Evolutionary conservation across 2,888 invertebrate species (phyloP).

Genomic region (Tineola bisselliella): DNA sequence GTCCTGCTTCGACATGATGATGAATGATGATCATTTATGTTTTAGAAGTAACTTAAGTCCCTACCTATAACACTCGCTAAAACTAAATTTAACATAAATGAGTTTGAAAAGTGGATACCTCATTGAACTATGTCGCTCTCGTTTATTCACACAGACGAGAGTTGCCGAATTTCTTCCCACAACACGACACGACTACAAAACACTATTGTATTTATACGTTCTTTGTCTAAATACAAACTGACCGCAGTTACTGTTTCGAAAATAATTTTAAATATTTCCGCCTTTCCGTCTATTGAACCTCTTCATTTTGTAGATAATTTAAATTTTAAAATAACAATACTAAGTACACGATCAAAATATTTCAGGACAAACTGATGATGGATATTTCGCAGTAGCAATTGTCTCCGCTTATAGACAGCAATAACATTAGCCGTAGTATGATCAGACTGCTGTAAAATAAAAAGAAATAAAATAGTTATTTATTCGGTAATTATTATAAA

Average conservation of each 20-base stretch:
- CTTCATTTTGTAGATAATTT: neutral
- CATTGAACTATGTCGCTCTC: slow-evolving; percentile 11
- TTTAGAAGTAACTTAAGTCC: too few relatives aligned
- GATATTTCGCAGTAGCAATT: too few relatives aligned
- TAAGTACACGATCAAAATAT: neutral
- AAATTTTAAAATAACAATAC: too few relatives aligned
- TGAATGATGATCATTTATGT: too few relatives aligned
- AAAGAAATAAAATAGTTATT: too few relatives aligned
- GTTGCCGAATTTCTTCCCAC: slow-evolving; percentile 12
- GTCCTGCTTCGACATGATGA: too few relatives aligned
- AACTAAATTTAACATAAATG: neutral
- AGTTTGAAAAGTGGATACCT: neutral
- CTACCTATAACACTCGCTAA: neutral
- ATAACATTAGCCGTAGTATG: too few relatives aligned
- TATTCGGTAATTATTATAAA: too few relatives aligned
- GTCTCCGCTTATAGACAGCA: too few relatives aligned
- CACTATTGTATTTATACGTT: slow-evolving; percentile 3
- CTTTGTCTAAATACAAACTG: slow-evolving; percentile 10
- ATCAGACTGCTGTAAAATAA: too few relatives aligned
- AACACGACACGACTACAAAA: slow-evolving; percentile 11
- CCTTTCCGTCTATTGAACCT: neutral
- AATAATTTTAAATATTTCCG: neutral
- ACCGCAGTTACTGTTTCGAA: slow-evolving; percentile 1
- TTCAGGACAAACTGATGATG: too few relatives aligned
- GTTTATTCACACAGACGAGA: slow-evolving; percentile 13